Conservation (phyloP, 2,888 invertebrate species). For the Sarcophaga rosellei region DNA sequence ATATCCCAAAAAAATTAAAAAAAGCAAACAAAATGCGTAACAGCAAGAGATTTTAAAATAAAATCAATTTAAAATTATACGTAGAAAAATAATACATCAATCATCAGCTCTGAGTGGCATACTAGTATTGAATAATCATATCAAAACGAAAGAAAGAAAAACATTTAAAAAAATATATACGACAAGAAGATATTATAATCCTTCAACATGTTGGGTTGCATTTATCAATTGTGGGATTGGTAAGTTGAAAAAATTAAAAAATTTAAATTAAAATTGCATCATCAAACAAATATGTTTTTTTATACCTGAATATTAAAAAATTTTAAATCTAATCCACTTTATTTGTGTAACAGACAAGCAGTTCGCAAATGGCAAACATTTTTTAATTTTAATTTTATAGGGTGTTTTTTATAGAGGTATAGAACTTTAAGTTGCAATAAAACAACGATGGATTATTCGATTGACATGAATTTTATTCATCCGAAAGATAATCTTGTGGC, state of each 20-base stretch:
- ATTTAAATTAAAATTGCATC: conserved; percentile 3
- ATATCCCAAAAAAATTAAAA: conserved; percentile 36
- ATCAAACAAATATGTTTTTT: neutral
- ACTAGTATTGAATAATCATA: neutral
- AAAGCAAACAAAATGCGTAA: neutral
- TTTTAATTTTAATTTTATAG: no score
- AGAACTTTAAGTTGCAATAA: no score
- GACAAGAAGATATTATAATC: conserved; percentile 37
- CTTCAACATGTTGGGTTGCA: conserved; percentile 83
- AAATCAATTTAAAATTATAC: conserved; percentile 19
- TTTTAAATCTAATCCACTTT: conserved; percentile 10
- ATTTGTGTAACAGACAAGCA: conserved; percentile 1
- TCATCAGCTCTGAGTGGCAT: conserved; percentile 33
- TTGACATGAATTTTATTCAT: no score
- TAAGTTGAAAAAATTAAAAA: conserved; percentile 77
- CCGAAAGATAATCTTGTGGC: no score
- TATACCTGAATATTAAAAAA: neutral
- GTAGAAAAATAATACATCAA: conserved; percentile 37
- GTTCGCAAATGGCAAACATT: no score
- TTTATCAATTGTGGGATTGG: conserved; percentile 85
- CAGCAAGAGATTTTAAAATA: conserved; percentile 24
- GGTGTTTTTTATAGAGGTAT: no score
- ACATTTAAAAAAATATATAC: conserved; percentile 6
- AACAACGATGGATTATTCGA: no score
- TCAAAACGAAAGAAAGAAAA: neutral